phyloP scores from a whole-genome alignment of 2,888 invertebrate genomes.

The Auanema freiburgensis region DNA sequence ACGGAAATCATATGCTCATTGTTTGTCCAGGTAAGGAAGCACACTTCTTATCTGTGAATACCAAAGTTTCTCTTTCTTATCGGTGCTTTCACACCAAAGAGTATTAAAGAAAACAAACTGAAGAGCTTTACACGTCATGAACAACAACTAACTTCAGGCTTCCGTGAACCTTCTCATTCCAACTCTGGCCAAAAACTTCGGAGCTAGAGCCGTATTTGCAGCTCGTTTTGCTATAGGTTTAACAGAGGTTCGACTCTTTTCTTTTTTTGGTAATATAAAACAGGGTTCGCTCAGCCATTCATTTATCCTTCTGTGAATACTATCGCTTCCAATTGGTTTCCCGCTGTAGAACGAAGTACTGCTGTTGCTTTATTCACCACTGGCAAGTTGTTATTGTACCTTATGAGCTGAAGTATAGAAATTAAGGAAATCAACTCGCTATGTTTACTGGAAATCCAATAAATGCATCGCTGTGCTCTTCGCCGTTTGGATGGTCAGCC shows the following conservation, averaged over 20 bases:
- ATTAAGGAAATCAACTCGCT: conserved; percentile 16
- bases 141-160: conserved; percentile 9
- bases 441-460: conserved; percentile 21
- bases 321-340: conserved; percentile 18
- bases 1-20: background rate
- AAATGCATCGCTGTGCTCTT: conserved; percentile 14
- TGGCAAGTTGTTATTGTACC: background rate
- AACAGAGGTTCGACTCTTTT: conserved; percentile 12
- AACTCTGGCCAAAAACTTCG: conserved; percentile 6
- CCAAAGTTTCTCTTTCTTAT: background rate
- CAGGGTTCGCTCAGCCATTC: conserved; percentile 10
- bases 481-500: conserved; percentile 18
- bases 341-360: conserved; percentile 19
- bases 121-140: background rate
- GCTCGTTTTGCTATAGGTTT: conserved; percentile 19
- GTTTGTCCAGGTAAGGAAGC: background rate
- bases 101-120: no score
- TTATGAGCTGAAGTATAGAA: background rate
- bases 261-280: no score
- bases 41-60: no score
- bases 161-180: conserved; percentile 14
- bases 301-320: conserved; percentile 22
- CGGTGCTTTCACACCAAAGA: background rate
- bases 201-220: conserved; percentile 15
- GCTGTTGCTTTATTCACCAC: conserved; percentile 23